Evolutionary conservation across 2,797 vertebrate genomes (phyloP), one percentile per base, ranked within the genome.

Genomic region (Okamejei kenojei): DNA sequence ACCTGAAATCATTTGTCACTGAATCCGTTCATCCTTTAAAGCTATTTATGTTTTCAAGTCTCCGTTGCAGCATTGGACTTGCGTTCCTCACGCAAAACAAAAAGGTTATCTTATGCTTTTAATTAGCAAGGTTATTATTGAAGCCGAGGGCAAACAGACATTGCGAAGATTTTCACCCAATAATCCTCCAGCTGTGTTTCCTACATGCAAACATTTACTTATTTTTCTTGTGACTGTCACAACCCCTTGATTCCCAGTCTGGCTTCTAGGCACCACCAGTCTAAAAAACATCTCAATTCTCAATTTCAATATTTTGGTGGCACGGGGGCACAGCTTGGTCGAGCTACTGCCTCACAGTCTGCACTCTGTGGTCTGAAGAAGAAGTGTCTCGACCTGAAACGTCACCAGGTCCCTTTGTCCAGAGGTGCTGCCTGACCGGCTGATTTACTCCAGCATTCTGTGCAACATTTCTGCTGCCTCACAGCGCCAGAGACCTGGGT

Each of bases 221-320:
- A 84, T 84, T 45, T n/a, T 54, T 54, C 5, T 54, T 54, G 45
- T 54, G 45, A 54, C 54, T 61, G 54, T 54, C 23, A 86, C 63
- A 23, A 35, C 63, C 68, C n/a, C 82, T 86, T 88, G 17, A 88
- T 19, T 88, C 84, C 61, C 61, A 86, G 58, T 65, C 7, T 84
- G 81, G 61, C 26, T 54, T 88, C n/a, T 8, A 35, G n/a, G 10
- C 61, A 86, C 11, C 8, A 35, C 15, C 84, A 88, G 35, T 21
- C n/a, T 88, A 88, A 88, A n/a, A 68, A 88, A 23, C 84, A 68
- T 68, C n/a, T 35, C 84, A 88, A 35, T 32, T 35, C 7, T 88
- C 84, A 68, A 88, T 68, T 65, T 35, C n/a, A 68, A 88, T 8
- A 88, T 88, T 21, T 54, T 54, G 5, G 6, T 5, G 45, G 45